A percentile compares a stretch with the other conserved stretches of the same genome.
These are phyloP conservation scores for Pemphigus obesinymphae DNA, from an alignment of 1,140 invertebrate genomes.

Conservation along the genomic window DNA sequence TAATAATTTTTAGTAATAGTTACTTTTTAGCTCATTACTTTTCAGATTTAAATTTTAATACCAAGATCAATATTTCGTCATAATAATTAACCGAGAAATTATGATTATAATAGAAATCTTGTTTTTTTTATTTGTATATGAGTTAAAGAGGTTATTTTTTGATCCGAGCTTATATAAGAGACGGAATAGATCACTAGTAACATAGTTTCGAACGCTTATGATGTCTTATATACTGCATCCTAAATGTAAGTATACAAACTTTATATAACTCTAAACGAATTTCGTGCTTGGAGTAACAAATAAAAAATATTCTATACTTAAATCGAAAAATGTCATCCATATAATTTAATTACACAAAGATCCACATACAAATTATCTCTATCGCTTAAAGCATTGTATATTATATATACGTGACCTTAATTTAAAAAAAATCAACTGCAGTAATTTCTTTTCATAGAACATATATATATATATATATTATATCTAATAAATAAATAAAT, in stretches of 20 bases:
- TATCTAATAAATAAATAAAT: too few relatives aligned
- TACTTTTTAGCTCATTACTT: too few relatives aligned
- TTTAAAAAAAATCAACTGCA: too few relatives aligned
- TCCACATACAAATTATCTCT: not conserved
- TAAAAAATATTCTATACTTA: not conserved
- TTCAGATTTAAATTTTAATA: too few relatives aligned
- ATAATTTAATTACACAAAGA: too few relatives aligned
- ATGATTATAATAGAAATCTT: not conserved
- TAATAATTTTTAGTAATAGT: too few relatives aligned
- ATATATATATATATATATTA: too few relatives aligned
- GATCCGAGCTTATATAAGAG: too few relatives aligned
- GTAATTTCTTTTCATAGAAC: too few relatives aligned
- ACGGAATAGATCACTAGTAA: too few relatives aligned
- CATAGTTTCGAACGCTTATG: too few relatives aligned
- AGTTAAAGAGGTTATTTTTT: not conserved
- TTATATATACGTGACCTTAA: not conserved
- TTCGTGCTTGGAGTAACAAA: not conserved
- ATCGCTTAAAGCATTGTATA: not conserved
- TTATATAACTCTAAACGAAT: not conserved
- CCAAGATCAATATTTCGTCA: too few relatives aligned
- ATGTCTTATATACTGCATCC: not conserved
- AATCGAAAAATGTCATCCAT: not conserved
- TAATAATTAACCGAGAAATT: not conserved
- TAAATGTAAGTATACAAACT: not conserved
- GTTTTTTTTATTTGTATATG: not conserved